These are phyloP conservation scores for Pseudotriccus pelzelni DNA, from an alignment of 2,797 vertebrate genomes.

Conservation along the genomic window DNA sequence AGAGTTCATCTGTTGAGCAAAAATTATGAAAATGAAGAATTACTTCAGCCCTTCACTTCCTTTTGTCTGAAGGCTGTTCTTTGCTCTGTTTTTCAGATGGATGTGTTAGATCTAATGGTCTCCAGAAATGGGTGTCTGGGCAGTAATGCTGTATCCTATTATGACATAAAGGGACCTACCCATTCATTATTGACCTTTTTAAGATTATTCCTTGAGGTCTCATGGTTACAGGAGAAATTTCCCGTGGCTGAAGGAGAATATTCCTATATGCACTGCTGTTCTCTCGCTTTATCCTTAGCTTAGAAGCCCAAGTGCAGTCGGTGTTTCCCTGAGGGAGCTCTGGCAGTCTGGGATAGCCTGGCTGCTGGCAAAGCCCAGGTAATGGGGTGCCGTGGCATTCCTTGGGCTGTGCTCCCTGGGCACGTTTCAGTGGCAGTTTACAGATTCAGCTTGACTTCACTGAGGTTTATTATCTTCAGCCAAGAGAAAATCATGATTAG, in stretches of 20 bases:
- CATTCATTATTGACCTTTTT: background rate
- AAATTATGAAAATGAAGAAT: background rate
- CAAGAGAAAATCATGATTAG: slow-evolving; percentile 6
- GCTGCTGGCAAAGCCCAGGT: background rate
- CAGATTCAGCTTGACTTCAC: slow-evolving; percentile 8
- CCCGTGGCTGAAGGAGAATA: background rate
- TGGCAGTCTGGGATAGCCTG: background rate
- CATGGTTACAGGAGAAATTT: background rate
- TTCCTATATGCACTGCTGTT: background rate
- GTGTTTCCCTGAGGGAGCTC: background rate
- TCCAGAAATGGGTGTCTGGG: background rate
- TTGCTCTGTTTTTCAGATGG: background rate
- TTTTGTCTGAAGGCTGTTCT: background rate
- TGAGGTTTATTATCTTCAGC: slow-evolving; percentile 39
- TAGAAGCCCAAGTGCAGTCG: background rate
- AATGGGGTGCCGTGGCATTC: accelerated
- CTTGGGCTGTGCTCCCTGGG: background rate
- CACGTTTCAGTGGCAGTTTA: background rate
- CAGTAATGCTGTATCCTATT: background rate
- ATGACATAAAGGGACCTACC: background rate
- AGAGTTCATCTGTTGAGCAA: background rate
- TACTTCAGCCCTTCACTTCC: background rate
- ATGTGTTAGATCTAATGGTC: background rate
- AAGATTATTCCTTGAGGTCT: background rate
- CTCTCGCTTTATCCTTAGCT: background rate